These are phyloP conservation scores for Donacobius atricapilla DNA, from an alignment of 2,113 vertebrate species.

Conservation along the genomic window DNA sequence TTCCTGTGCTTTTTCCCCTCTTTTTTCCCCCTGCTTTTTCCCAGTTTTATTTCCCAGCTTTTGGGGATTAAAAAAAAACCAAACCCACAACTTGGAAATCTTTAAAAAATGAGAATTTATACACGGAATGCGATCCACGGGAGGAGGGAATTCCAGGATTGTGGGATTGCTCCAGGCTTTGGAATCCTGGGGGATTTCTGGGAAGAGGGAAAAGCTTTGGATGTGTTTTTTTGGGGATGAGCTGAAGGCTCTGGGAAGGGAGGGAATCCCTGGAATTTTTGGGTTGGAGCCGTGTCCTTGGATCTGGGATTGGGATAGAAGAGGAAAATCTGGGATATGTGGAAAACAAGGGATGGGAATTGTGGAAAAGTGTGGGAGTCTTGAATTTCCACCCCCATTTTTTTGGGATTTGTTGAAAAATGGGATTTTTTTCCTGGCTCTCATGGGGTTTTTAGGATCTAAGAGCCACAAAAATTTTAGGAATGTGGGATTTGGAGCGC, in stretches of 20 bases:
- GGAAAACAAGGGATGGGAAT: background rate
- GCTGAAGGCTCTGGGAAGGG: background rate
- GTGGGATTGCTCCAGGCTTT: background rate
- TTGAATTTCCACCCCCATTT: accelerated
- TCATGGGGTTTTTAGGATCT: background rate
- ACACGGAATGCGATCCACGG: background rate
- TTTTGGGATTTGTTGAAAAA: accelerated
- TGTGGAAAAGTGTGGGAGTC: background rate
- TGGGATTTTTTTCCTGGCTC: accelerated
- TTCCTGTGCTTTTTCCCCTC: background rate
- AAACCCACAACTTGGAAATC: background rate
- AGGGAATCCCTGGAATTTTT: background rate
- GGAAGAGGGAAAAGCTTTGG: background rate
- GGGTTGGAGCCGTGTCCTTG: background rate
- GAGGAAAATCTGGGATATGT: background rate
- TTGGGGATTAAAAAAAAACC: no score
- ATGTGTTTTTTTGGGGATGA: background rate
- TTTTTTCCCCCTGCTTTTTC: accelerated
- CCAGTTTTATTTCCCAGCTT: accelerated
- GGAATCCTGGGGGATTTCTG: accelerated
- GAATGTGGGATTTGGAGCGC: background rate
- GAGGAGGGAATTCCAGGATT: background rate
- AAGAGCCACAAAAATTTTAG: background rate
- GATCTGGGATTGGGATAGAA: background rate
- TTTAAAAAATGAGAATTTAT: background rate